Base-by-base conservation (phyloP, 2,113 vertebrate genomes). In the Cebidichthys violaceus region DNA sequence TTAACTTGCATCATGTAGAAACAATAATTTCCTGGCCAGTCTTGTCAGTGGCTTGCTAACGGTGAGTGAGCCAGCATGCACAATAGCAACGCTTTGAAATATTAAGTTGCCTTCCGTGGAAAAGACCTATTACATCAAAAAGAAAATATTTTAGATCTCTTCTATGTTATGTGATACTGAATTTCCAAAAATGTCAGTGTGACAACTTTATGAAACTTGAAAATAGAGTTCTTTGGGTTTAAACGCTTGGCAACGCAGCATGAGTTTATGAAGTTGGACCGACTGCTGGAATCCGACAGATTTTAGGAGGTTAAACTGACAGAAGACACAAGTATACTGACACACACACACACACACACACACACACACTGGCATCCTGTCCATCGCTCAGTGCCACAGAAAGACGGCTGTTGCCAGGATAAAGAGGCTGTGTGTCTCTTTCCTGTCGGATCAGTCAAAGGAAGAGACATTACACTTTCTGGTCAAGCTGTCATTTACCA, bases 391-490 rank as follows among this genome's bases (percentile, higher is more conserved):
- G 69, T 71, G 84, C 77, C 84, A 86, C 83, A 84, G 78, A 90
- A 79, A 74, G 31, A 84, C 17, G 35, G 60, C 77, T 70, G 91
- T 93, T 93, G 91, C 90, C 93, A 91, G 90, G 92, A 91, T 92
- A 92, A 91, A 60, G 79, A 83, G 74, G 72, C 64, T 74, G 68
- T 11, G 57, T 18, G 73, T 87, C 81, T 91, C 92, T 85, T 94
- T 93, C 89, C 88, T 88, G 86, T 88, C 72, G 35, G 85, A 91
- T 91, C 80, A 82, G 84, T 88, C 85, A 81, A 47, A 89, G 86
- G 73, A 88, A 87, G 75, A 86, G 75, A 79, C 84, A 80, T 79
- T 47, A 76, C 90, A 90, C 68, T 91, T 86, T 90, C 60, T 78
- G 89, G 91, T 92, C 76, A 75, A 90, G 77, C 89, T 86, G 90